Conservation (phyloP, 2,797 vertebrate species). For the Alca torda region DNA sequence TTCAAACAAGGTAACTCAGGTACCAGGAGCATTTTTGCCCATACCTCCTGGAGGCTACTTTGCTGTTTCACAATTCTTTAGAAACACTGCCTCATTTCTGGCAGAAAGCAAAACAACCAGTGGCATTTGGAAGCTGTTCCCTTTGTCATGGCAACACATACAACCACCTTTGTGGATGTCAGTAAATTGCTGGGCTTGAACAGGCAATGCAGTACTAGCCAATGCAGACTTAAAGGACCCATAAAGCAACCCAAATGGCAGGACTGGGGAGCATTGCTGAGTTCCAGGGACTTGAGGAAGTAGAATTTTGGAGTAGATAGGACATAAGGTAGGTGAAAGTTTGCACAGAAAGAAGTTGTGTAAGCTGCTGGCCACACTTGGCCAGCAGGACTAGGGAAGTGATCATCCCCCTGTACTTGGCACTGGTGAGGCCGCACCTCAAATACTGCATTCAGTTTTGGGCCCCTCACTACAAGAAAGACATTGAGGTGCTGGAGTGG, state of each 20-base stretch:
- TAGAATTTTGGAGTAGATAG: not conserved
- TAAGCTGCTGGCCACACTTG: not conserved
- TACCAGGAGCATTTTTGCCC: not conserved
- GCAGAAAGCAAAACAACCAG: not conserved
- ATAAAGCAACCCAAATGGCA: not conserved
- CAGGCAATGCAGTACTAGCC: not conserved
- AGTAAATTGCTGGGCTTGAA: not conserved
- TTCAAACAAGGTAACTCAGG: not conserved
- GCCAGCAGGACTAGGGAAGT: not conserved
- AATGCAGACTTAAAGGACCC: not conserved
- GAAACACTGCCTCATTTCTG: not conserved
- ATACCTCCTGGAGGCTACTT: not conserved
- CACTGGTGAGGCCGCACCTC: not conserved
- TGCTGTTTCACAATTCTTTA: not conserved
- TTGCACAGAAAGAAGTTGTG: not conserved
- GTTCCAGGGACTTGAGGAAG: not conserved
- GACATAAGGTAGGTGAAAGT: not conserved
- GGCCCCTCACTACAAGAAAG: not conserved
- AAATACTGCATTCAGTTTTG: not conserved
- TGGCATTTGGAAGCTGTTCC: not conserved
- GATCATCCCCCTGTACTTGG: fast-evolving
- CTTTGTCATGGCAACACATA: not conserved
- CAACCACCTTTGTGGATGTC: not conserved
- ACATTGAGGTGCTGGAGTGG: not conserved
- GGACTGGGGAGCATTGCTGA: not conserved